Evolutionary conservation across 2,888 invertebrate species (phyloP).

Genomic region (Phaonia tiefii): DNA sequence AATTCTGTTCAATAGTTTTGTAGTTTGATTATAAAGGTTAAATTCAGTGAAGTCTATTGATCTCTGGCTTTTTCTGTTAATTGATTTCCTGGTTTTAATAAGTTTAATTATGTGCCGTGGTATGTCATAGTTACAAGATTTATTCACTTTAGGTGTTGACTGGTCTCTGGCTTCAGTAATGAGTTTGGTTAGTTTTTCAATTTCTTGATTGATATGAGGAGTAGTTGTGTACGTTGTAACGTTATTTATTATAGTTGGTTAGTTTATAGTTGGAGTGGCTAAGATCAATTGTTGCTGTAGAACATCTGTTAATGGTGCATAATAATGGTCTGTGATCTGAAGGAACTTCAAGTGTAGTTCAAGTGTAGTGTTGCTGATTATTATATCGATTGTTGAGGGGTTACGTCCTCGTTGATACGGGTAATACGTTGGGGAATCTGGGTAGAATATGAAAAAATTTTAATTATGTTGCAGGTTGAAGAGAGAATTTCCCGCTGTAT

Average conservation of each 20-base stretch:
- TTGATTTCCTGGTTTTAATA: no score
- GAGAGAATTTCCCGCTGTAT: constrained; percentile 18
- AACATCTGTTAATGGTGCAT: background rate
- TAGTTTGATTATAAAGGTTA: background rate
- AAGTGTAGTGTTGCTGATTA: constrained; percentile 6
- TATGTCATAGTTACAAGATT: background rate
- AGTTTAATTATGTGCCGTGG: background rate
- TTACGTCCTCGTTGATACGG: constrained; percentile 20
- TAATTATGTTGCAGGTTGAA: constrained; percentile 18
- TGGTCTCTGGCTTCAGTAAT: constrained; percentile 11
- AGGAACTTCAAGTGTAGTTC: constrained; percentile 2
- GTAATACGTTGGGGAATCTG: constrained; percentile 9
- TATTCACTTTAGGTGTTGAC: no score
- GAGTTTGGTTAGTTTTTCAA: constrained; percentile 3
- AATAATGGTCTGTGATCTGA: constrained; percentile 15
- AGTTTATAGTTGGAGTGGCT: constrained; percentile 3
- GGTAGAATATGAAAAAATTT: constrained; percentile 38
- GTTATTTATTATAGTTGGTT: constrained; percentile 25
- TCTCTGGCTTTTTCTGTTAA: background rate
- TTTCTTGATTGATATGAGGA: background rate
- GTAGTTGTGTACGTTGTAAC: constrained; percentile 10
- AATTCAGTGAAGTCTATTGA: background rate
- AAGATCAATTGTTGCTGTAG: no score
- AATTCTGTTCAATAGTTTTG: no score
- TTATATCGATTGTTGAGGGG: constrained; percentile 28